These are phyloP conservation scores for Carettochelys insculpta DNA, from an alignment of 2,113 vertebrate species.

Conservation along the genomic window DNA sequence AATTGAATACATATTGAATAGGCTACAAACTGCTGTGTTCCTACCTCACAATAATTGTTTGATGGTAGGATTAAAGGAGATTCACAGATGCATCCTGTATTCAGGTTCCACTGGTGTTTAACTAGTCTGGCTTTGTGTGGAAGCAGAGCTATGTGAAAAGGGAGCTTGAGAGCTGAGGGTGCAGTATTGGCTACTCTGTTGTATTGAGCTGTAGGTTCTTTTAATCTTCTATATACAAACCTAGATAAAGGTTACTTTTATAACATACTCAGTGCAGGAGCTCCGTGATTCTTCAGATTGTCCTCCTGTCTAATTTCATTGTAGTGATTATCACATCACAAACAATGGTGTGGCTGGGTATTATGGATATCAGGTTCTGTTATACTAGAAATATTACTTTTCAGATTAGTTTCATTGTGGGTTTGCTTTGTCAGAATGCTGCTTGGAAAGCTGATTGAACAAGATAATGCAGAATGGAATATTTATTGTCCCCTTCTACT, in stretches of 20 bases:
- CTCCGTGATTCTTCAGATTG: background rate
- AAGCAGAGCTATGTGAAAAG: rapidly evolving
- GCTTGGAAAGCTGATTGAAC: slow-evolving; percentile 56
- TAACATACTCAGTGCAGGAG: background rate
- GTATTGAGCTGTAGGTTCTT: background rate
- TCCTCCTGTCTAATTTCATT: slow-evolving; percentile 8
- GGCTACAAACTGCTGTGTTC: background rate
- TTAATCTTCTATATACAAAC: background rate
- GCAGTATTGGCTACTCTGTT: background rate
- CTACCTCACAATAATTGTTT: background rate
- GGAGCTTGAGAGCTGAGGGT: background rate
- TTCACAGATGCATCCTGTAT: background rate
- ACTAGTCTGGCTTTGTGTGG: background rate
- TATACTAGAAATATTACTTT: slow-evolving; percentile 60
- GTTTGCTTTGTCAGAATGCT: slow-evolving; percentile 53
- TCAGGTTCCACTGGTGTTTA: background rate
- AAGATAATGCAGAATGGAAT: slow-evolving; percentile 58
- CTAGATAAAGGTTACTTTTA: background rate
- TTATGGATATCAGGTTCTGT: slow-evolving; percentile 31
- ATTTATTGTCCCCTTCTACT: slow-evolving; percentile 38
- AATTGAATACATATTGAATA: background rate
- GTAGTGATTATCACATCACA: slow-evolving; percentile 5
- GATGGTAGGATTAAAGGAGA: background rate
- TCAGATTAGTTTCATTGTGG: slow-evolving; percentile 53
- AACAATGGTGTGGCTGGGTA: slow-evolving; percentile 1